Evolutionary conservation across 2,113 vertebrate species (phyloP), one percentile per base, ranked within the genome.

Genomic region (Bostrychus sinensis): DNA sequence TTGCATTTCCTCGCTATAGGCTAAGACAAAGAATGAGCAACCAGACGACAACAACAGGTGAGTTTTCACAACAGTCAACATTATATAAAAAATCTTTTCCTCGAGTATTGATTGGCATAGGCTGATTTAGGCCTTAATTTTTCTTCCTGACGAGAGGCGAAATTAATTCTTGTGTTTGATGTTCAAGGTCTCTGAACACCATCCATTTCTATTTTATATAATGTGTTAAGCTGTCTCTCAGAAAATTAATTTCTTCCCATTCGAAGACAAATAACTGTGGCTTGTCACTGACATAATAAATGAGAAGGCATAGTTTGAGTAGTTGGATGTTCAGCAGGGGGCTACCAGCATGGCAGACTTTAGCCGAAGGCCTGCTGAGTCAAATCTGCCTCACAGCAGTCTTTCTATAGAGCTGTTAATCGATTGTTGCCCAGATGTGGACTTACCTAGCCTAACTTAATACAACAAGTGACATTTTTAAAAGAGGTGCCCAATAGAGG

Each of bases 161-260:
- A 86, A 85, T 78, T 43, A 79, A 65, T 85, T 84, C 20, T 64
- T 62, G 56, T 84, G n/a, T 84, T 74, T 70, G 70, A 72, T 59
- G 61, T 82, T 70, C 26, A 37, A 30, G 25, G 37, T 36, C 42
- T 10, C 34, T 76, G 66, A 65, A 81, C 66, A 63, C 28, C 68
- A 72, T 76, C 63, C 50, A 48, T 80, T 75, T 45, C 28, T 13
- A 13, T 74, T 83, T 82, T 57, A 19, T 64, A 64, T 3, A 64
- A 30, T 55, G 17, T 57, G 41, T 81, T 57, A 23, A 57, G 48
- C 42, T 79, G 62, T 85, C 76, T 80, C 64, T 53, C 32, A 64
- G 63, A 28, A 81, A 85, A 83, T 90, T 67, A 78, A 83, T 85
- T 84, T 80, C 50, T 55, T 68, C 22, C 17, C 0, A 34, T 46